phyloP scores from a whole-genome alignment of 1,140 invertebrate species.

The Contarinia nasturtii region DNA sequence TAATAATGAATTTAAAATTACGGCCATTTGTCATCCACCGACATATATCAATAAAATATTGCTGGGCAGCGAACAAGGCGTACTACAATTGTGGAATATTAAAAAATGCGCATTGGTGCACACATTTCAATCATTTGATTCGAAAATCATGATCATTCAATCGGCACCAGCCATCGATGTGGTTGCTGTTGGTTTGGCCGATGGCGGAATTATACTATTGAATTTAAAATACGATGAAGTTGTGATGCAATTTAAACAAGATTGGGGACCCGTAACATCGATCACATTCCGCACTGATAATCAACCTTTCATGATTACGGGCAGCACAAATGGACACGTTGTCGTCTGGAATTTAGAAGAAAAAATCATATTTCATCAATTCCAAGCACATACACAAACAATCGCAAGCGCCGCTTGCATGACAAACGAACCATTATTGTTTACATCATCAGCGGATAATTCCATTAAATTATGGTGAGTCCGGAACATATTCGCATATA shows the following conservation, averaged over 20 bases:
- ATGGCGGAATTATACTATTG: constrained; percentile 70
- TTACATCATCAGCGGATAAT: constrained; percentile 87
- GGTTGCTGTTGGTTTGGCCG: constrained; percentile 63
- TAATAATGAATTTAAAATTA: constrained; percentile 51
- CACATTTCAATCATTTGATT: constrained; percentile 61
- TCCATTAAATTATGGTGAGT: constrained; percentile 68
- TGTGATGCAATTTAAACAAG: constrained; percentile 73
- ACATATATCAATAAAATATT: constrained; percentile 92
- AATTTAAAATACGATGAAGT: constrained; percentile 77
- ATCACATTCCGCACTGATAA: constrained; percentile 80
- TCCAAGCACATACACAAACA: constrained; percentile 45
- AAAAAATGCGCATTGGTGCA: constrained; percentile 58
- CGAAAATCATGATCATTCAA: constrained; percentile 49
- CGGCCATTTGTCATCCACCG: constrained; percentile 64
- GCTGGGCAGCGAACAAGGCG: constrained; percentile 76
- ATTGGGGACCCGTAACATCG: constrained; percentile 73
- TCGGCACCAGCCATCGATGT: constrained; percentile 80
- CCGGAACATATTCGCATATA: constrained; percentile 15
- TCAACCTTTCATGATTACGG: constrained; percentile 67
- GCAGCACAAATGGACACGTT: constrained; percentile 59
- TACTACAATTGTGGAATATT: constrained; percentile 81
- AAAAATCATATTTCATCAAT: constrained; percentile 22
- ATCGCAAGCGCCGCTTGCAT: constrained; percentile 69
- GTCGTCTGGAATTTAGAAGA: constrained; percentile 91
- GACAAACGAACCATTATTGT: constrained; percentile 68